A percentile compares a stretch with the other conserved stretches of the same genome.
Conservation (phyloP, 2,797 vertebrate species). For the Aeoliscus strigatus region DNA sequence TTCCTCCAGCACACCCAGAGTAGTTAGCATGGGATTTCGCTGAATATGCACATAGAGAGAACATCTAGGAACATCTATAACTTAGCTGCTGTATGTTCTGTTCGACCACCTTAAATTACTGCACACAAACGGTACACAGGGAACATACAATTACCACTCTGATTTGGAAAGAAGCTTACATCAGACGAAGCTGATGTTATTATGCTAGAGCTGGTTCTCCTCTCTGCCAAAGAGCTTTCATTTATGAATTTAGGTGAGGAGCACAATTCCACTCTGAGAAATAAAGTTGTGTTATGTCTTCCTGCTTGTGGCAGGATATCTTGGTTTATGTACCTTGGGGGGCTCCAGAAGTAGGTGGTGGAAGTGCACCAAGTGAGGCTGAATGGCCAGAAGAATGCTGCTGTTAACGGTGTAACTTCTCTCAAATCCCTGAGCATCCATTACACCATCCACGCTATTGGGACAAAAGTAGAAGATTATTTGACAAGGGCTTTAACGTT, state of each 20-base stretch:
- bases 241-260: no score
- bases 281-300: no score
- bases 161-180: no score
- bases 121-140: no score
- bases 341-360: conserved; percentile 92
- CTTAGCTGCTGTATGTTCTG: not conserved
- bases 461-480: conserved; percentile 12
- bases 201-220: no score
- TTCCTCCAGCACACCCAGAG: conserved; percentile 89
- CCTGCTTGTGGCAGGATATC: not conserved
- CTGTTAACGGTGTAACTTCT: conserved; percentile 84
- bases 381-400: conserved; percentile 86
- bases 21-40: conserved; percentile 88
- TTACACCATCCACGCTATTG: conserved; percentile 86
- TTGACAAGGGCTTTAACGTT: not conserved
- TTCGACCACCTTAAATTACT: not conserved
- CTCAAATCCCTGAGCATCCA: conserved; percentile 94
- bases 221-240: no score
- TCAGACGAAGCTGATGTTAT: no score
- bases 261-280: no score
- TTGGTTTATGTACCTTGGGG: conserved; percentile 80
- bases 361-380: conserved; percentile 90
- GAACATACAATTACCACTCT: no score
- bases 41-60: conserved; percentile 34
- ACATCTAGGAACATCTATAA: not conserved